Base-by-base conservation (phyloP, 1,140 invertebrate species). In the Drosophila trapezifrons region DNA sequence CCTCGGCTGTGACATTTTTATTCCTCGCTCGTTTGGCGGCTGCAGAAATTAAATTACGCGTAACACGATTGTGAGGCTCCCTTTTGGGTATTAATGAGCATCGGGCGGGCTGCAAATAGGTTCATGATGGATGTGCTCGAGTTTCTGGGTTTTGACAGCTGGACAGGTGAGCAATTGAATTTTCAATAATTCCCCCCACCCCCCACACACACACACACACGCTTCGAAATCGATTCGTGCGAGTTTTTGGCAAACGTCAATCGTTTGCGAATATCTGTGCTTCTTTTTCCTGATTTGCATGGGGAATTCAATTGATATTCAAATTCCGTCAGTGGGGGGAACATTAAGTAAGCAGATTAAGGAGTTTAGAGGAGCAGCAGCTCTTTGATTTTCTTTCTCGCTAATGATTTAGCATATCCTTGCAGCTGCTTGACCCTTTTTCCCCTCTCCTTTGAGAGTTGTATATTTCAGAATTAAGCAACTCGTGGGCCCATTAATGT, bases 51-150 rank as follows among this genome's bases (percentile, higher is more conserved):
- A 89, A 89, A 89, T 89, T 89, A 89, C 84, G 85, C 84, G 85
- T 90, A 89, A 89, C 84, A 90, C 75, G 69, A 89, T 90, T 89
- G 85, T 70, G 80, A 47, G 51, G 76, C 76, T 78, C 80, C 72
- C 74, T 83, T 80, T 76, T 76, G 76, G 72, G 76, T 89, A 87
- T 87, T 87, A 87, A 87, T 87, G 83, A 87, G 83, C 84, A 89
- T 74, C 75, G 60, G 60, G 67, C 75, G 60, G 60, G 64, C 51
- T 70, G 79, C 49, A 77, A 75, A 67, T 77, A 77, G 75, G 75
- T 77, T 76, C 74, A 60, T 89, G 76, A 89, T 89, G 76, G 79
- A 83, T 87, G 71, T 70, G 55, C 40, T 62, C 43, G 38, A 47
- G 71, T 54, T 62, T 64, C 74, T 76, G 59, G 38, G 55, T 46